Conservation (phyloP, 1,140 invertebrate species). For the Carcinoscorpius rotundicauda region DNA sequence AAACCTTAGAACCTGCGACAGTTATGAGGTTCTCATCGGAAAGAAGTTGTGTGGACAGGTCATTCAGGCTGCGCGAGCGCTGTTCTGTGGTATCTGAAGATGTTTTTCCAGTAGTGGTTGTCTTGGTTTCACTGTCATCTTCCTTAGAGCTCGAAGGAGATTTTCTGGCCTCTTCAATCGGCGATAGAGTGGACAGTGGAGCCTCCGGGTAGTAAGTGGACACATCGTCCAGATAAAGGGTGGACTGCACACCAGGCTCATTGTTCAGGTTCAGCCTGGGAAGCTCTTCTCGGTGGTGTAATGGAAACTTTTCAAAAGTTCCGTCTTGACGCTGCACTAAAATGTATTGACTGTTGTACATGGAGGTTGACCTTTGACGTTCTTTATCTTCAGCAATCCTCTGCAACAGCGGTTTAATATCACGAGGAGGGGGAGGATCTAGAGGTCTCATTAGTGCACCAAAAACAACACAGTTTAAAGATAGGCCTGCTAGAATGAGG, state of each 20-base stretch:
- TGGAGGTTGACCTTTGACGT: constrained; percentile 36
- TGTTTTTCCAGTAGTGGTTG: no score
- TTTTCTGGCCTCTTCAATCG: constrained; percentile 18
- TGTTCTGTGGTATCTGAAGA: no score
- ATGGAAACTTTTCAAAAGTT: constrained; percentile 54
- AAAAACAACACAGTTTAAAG: constrained; percentile 83
- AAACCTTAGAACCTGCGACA: no score
- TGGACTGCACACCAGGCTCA: constrained; percentile 82
- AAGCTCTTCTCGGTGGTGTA: constrained; percentile 29
- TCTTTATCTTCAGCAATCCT: constrained; percentile 79
- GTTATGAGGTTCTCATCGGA: no score
- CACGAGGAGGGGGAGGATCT: constrained; percentile 31
- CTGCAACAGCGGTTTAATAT: constrained; percentile 44
- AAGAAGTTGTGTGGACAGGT: no score
- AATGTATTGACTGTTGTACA: constrained; percentile 18
- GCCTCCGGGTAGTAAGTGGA: constrained; percentile 16
- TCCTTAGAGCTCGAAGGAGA: constrained; percentile 18
- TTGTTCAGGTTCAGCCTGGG: constrained; percentile 67
- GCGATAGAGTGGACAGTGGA: constrained; percentile 19
- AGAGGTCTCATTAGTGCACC: constrained; percentile 89
- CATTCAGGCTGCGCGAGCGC: no score
- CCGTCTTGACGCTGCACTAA: constrained; percentile 81
- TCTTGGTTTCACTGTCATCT: constrained; percentile 6
- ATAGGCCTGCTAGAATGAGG: constrained; percentile 78
- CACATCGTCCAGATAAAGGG: constrained; percentile 59